A percentile compares a stretch with the other conserved stretches of the same genome.
Evolutionary conservation across 1,140 invertebrate species (phyloP).

Genomic region (Bombyx mandarina): DNA sequence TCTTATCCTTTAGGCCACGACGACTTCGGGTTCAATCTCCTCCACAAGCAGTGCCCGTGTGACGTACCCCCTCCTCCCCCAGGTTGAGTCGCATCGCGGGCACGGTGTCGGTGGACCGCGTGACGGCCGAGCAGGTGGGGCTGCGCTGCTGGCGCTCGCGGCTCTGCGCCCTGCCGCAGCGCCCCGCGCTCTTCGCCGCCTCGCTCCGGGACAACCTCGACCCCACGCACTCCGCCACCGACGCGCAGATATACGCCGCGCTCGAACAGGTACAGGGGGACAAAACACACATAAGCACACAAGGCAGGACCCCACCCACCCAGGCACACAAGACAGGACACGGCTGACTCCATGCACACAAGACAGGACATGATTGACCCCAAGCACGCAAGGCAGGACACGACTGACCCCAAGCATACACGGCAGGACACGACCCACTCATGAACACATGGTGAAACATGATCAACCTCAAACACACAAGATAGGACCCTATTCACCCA

Average conservation of each 20-base stretch:
- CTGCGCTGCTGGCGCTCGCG: conserved; percentile 74
- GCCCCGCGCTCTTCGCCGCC: conserved; percentile 79
- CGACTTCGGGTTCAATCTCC: too few species aligned
- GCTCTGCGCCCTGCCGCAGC: conserved; percentile 81
- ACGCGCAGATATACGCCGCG: conserved; percentile 79
- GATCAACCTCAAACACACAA: too few species aligned
- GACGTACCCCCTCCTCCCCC: not conserved
- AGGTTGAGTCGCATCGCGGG: conserved; percentile 62
- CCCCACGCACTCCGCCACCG: conserved; percentile 73
- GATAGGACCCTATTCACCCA: too few species aligned
- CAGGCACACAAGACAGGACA: too few species aligned
- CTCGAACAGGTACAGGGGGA: conserved; percentile 75
- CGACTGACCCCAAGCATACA: not conserved
- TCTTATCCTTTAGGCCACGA: too few species aligned
- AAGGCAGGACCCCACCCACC: too few species aligned
- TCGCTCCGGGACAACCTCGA: conserved; percentile 79
- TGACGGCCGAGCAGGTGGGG: conserved; percentile 70
- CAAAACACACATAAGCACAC: too few species aligned
- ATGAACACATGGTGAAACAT: not conserved
- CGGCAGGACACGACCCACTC: not conserved
- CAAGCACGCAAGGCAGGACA: too few species aligned
- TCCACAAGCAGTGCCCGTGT: too few species aligned
- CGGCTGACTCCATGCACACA: too few species aligned
- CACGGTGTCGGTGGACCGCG: conserved; percentile 74
- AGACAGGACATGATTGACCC: too few species aligned